Base-by-base conservation (phyloP, 1,140 invertebrate genomes). In the Danaus plexippus region DNA sequence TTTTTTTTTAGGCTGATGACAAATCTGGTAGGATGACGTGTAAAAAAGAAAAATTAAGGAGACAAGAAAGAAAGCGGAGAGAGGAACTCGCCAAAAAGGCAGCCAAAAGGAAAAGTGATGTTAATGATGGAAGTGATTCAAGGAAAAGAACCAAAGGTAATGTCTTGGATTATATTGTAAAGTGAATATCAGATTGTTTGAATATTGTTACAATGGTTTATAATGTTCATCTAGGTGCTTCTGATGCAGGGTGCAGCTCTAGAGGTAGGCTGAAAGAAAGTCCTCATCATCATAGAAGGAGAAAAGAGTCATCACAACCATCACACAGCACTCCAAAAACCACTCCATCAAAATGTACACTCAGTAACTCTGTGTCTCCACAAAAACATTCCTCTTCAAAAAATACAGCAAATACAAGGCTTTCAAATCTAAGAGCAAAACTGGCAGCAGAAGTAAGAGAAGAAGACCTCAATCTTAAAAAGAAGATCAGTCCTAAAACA, bases 101-200 rank as follows among this genome's bases (percentile, higher is more conserved):
- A 18, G 54, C 60, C 7, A 85, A 85, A 59, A 66, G 81, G 52
- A 82, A 79, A 71, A 80, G 76, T 63, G 72, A 77, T 67, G 57
- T 60, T 18, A 47, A 63, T 47, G 67, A 66, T 51, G 65, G 60
- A 2, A 65, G 52, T 44, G 52, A 62, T 18, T 52, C 61, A 2
- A 80, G 63, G 44, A 80, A 80, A 53, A 75, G 57, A 59, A 51
- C 53, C 5, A 76, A 66, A 61, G 22, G 22, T 32, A 32, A 32
- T 2, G 5, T 32, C 0, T 32, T 32, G 22, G 2, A 32, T 5
- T 32, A 32, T 32, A 32, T 32, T 32, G 22, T 32, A 32, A 32
- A 32, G 22, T 32, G 22, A 32, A 32, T 32, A 8, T 32, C 7
- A 32, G 22, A 32, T 32, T 32, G 22, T 32, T 32, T 32, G 22